These are phyloP conservation scores for Tricholauxania praeusta DNA, from an alignment of 2,888 invertebrate species.

Conservation along the genomic window DNA sequence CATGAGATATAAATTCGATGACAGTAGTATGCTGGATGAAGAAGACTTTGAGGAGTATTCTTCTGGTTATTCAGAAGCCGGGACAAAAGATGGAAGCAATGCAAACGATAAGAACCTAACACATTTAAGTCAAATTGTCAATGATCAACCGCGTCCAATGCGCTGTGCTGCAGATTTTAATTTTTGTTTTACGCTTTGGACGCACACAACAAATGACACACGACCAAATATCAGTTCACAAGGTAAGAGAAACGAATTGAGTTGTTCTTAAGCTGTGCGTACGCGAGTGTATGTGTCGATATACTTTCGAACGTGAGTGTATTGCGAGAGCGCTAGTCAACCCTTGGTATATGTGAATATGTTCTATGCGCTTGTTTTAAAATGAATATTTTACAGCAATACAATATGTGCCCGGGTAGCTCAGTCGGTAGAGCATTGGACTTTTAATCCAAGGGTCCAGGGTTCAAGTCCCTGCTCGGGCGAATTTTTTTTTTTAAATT, in stretches of 20 bases:
- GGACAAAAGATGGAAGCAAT: slow-evolving; percentile 19
- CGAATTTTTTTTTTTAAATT: background rate
- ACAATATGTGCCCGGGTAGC: slow-evolving; percentile 24
- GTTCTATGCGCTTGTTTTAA: no score
- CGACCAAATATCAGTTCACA: slow-evolving; percentile 55
- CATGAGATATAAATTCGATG: slow-evolving; percentile 61
- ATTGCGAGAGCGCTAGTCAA: no score
- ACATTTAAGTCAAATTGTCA: slow-evolving; percentile 16
- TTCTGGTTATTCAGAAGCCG: slow-evolving; percentile 42
- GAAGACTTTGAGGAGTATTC: slow-evolving; percentile 58
- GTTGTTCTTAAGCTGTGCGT: background rate
- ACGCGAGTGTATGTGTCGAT: background rate
- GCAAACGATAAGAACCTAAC: slow-evolving; percentile 33
- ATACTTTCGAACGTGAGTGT: no score
- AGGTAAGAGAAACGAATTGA: slow-evolving; percentile 50
- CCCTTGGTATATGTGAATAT: no score
- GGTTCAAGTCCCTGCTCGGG: slow-evolving; percentile 39
- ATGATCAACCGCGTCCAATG: slow-evolving; percentile 43
- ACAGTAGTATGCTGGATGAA: slow-evolving; percentile 54
- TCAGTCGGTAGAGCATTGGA: slow-evolving; percentile 38
- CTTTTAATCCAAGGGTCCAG: slow-evolving; percentile 38
- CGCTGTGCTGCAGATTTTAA: slow-evolving; percentile 58
- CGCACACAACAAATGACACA: slow-evolving; percentile 56
- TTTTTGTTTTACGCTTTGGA: slow-evolving; percentile 61
- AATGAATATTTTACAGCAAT: no score